Evolutionary conservation across 2,797 vertebrate species (phyloP).

Genomic region (Remorina albescens): DNA sequence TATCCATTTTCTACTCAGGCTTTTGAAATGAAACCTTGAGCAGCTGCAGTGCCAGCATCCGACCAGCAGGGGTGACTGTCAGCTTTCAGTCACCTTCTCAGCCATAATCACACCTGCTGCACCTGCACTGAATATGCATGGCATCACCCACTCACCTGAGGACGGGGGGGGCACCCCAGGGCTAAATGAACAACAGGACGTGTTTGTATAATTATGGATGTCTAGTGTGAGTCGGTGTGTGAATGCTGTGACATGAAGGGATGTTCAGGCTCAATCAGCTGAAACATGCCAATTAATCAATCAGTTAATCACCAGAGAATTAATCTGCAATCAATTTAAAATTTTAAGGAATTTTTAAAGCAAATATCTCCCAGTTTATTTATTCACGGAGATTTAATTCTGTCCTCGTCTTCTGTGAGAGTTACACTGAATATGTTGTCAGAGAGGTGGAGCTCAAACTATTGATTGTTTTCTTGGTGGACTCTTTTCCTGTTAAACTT

Average conservation of each 20-base stretch:
- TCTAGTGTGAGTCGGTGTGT: slow-evolving; percentile 27
- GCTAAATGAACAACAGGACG: slow-evolving; percentile 58
- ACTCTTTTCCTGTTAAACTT: neutral
- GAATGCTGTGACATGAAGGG: slow-evolving; percentile 7
- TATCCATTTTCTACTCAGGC: slow-evolving; percentile 83
- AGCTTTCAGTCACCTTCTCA: slow-evolving; percentile 54
- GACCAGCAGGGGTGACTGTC: slow-evolving; percentile 81
- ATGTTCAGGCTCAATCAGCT: neutral
- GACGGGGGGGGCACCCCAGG: slow-evolving; percentile 46
- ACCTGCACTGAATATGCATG: slow-evolving; percentile 77
- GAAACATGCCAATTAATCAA: neutral
- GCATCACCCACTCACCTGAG: slow-evolving; percentile 47
- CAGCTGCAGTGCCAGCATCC: slow-evolving; percentile 75
- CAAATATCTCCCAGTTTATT: neutral
- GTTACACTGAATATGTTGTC: neutral
- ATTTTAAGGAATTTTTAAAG: slow-evolving; percentile 3
- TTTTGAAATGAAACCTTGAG: slow-evolving; percentile 60
- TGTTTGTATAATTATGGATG: slow-evolving; percentile 46
- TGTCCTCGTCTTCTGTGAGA: slow-evolving; percentile 8
- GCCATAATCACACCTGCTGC: slow-evolving; percentile 72
- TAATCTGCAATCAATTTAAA: neutral
- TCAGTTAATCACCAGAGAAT: neutral
- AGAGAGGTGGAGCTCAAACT: neutral
- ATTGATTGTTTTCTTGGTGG: neutral
- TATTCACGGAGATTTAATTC: neutral